Base-by-base conservation (phyloP, 2,888 invertebrate genomes). In the Clunio marinus region DNA sequence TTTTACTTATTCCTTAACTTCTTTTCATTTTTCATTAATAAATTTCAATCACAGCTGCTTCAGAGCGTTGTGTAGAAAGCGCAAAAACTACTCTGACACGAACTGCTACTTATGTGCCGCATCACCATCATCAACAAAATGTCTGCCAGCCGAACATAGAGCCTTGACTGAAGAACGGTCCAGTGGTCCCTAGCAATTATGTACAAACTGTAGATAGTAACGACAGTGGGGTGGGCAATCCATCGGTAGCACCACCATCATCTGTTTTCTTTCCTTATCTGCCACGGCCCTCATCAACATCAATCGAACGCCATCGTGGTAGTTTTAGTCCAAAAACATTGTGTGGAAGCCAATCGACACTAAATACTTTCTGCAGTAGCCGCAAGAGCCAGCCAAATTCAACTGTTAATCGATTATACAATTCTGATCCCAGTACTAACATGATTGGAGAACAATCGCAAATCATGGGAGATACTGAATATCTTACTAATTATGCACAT, bases 41-140 rank as follows among this genome's bases (percentile, higher is more conserved):
- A 45, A 4, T 7, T 45, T 15, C 13, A 57, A 27, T 57, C 24
- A 76, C 81, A 87, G 84, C 89, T 87, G 91, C 91, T 80, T 92
- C 91, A 80, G 92, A 92, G 82, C 89, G 87, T 82, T 91, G 89
- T 83, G 91, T 91, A 82, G 84, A 83, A 79, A 85, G 84, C 77
- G 88, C 87, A 79, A 76, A 77, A 79, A 78, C 84, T 84, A 84
- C 82, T 84, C 80, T 85, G 81, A 80, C 83, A 81, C 80, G 77
- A 78, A 80, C 77, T 82, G 78, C 79, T 83, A 83, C 78, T 83
- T 83, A 80, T 83, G 83, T 78, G 83, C 83, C 80, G 83, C 79
- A 79, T 79, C 79, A 79, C 79, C 79, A 77, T 79, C 79, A 78
- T 79, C 79, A 78, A 78, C 79, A 77, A 79, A 78, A 77, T 79